Evolutionary conservation across 2,888 invertebrate genomes (phyloP), one percentile per base, ranked within the genome.

Genomic region (Lasioglossum malachurum): DNA sequence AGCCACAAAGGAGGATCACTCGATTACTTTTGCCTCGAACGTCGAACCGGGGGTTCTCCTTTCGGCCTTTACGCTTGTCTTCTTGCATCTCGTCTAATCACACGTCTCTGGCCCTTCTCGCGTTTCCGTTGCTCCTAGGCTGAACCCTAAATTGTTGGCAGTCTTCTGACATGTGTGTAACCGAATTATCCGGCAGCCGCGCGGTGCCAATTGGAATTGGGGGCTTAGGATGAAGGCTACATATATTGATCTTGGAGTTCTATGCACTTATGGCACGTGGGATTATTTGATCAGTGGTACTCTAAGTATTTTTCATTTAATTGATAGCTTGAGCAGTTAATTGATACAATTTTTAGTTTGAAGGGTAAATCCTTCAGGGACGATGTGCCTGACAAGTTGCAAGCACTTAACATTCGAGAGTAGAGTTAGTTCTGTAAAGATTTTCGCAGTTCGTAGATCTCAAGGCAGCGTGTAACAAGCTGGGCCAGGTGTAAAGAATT

Each of bases 1-100:
- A 46, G 23, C 80, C 82, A 81, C 86, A 89, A 89, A 84, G 83
- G 80, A 83, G 53, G 74, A 87, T 89, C 82, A 67, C 82, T 89
- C 80, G 75, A 79, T 86, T 86, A 75, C 82, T 82, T 80, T 75
- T 82, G 57, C 83, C 67, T 74, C 75, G 67, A 27, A 73, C 72
- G 27, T 27, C 35, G 38, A 44, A 27, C 38, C 12, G 73, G 38
- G 46, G 76, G 35, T 41, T 60, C 74, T 35, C n/a, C 35, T 23
- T n/a, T 19, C 23, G 46, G n/a, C 19, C 76, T 44, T 76, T 85
- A 72, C n/a, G 31, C 76, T 38, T 77, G 78, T 76, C 67, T 80
- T 44, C 84, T 72, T 73, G 73, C 76, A 46, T 84, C 83, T 78
- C 84, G 78, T 16, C 83, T 83, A 83, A 84, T 84, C 84, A 75